phyloP scores from a whole-genome alignment of 2,888 invertebrate species.

The Orchesella flavescens region DNA sequence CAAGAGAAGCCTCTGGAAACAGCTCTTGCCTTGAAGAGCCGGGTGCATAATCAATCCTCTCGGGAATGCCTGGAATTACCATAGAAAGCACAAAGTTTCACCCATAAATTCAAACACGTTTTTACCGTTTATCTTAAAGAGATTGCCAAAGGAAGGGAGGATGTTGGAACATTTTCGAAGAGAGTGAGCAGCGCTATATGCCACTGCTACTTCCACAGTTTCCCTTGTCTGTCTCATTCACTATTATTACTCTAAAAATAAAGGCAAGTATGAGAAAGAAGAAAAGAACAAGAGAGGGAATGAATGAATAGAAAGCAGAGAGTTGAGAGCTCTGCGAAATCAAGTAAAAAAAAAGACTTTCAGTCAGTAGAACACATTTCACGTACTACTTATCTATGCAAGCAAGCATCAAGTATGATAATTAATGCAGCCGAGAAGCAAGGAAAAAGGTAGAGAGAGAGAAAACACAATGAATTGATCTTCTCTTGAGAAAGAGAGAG shows the following conservation, averaged over 20 bases:
- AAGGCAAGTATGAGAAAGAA: neutral
- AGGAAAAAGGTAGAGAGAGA: slow-evolving; percentile 22
- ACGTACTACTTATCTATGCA: slow-evolving; percentile 58
- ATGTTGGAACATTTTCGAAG: neutral
- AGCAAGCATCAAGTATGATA: slow-evolving; percentile 61
- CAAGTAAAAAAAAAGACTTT: slow-evolving; percentile 19
- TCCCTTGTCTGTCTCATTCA: slow-evolving; percentile 24
- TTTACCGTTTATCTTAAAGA: slow-evolving; percentile 55
- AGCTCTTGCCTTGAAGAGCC: slow-evolving; percentile 82
- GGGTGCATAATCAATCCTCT: slow-evolving; percentile 90
- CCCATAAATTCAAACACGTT: slow-evolving; percentile 68
- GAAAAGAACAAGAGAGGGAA: neutral
- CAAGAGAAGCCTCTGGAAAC: slow-evolving; percentile 84
- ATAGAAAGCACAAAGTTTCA: slow-evolving; percentile 71
- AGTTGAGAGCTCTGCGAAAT: slow-evolving; percentile 13
- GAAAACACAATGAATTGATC: slow-evolving; percentile 52
- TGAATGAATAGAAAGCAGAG: slow-evolving; percentile 26
- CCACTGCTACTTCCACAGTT: neutral
- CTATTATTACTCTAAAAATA: slow-evolving; percentile 23
- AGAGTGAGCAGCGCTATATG: neutral
- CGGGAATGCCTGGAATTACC: slow-evolving; percentile 80
- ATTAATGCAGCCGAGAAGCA: slow-evolving; percentile 52
- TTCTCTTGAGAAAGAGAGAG: slow-evolving; percentile 16
- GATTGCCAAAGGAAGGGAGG: slow-evolving; percentile 43
- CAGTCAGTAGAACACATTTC: slow-evolving; percentile 51